phyloP scores from a whole-genome alignment of 2,888 invertebrate species.

The Hipparchia sbordonii region DNA sequence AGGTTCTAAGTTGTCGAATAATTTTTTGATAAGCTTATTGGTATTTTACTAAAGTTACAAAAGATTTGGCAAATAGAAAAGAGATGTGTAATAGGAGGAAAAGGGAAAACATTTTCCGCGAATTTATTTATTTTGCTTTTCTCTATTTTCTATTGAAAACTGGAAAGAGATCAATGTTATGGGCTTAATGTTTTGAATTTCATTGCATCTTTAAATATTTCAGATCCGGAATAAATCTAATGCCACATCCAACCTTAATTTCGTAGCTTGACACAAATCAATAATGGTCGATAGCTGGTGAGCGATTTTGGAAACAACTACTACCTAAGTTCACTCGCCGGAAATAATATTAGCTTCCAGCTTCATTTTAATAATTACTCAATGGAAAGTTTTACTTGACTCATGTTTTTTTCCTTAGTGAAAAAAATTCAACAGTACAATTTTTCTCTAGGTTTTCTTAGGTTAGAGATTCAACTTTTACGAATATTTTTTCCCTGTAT shows the following conservation, averaged over 20 bases:
- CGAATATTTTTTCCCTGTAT: background rate
- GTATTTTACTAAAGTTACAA: no score
- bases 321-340: constrained; percentile 28
- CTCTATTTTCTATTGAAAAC: no score
- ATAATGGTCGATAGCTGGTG: constrained; percentile 31
- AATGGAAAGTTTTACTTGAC: constrained; percentile 22
- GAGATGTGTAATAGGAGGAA: no score
- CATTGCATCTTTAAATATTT: no score
- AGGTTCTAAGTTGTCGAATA: no score
- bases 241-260: constrained; percentile 4
- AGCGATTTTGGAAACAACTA: constrained; percentile 34
- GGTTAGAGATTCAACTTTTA: background rate
- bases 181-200: no score
- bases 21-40: no score
- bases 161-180: no score
- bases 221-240: no score
- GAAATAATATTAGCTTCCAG: constrained; percentile 35
- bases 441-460: background rate
- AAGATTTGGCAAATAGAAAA: no score
- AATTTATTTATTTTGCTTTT: no score
- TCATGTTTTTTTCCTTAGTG: background rate
- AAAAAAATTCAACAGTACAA: background rate
- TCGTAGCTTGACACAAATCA: constrained; percentile 28
- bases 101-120: no score
- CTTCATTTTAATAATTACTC: constrained; percentile 32